Evolutionary conservation across 2,888 invertebrate species (phyloP), one percentile per base, ranked within the genome.

Genomic region (Drosophila cognata): DNA sequence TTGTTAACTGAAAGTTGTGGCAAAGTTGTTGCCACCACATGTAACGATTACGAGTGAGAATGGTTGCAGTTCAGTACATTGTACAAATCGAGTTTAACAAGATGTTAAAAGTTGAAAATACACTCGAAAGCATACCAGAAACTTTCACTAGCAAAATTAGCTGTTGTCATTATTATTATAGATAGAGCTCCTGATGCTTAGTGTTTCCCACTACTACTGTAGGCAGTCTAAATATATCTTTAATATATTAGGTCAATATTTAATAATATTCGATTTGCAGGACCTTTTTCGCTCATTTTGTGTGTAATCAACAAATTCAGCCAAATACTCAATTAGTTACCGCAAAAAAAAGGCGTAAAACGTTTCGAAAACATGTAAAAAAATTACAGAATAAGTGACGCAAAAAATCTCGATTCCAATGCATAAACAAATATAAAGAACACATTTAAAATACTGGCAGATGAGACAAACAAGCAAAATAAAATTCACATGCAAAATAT

Each of bases 391-490:
- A 68, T 31, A 59, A 21, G 41, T 43, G 51, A 55, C 21, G 51
- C 29, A 61, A 67, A 65, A 64, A 62, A 46, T 63, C 38, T 58
- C 62, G 51, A 41, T 75, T 62, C 46, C 46, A 79, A 79, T 75
- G 71, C 58, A 79, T 75, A 78, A 78, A 78, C 60, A 78, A 74
- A 74, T 67, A 79, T 67, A 74, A 77, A 74, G 75, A 71, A 53
- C 55, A 18, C 61, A 71, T 71, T 77, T 71, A 67, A 78, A 78
- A 60, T 29, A 67, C 48, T 41, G 57, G 29, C 21, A 41, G 41
- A 43, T 53, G 43, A 68, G 53, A 55, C 50, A 55, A 50, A 50
- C 28, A 63, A 25, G 50, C 50, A 21, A 56, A 65, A 56, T 58
- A 53, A 60, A 66, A 64, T 41, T 64, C 18, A 63, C 52, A 66